phyloP scores from a whole-genome alignment of 2,888 invertebrate genomes.

The Gasteruption jaculator region DNA sequence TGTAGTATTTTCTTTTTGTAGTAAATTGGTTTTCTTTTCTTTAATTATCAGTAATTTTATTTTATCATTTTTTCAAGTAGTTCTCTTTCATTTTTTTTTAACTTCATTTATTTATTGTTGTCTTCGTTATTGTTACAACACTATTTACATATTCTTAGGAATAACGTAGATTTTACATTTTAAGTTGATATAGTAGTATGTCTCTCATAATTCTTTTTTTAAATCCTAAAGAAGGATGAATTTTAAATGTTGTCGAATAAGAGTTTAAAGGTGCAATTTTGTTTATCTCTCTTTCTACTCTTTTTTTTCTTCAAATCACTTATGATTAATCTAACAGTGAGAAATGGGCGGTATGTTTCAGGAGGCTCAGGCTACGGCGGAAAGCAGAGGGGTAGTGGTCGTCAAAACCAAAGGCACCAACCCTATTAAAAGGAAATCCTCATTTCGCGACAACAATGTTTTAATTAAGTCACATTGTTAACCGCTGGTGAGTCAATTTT shows the following conservation, averaged over 20 bases:
- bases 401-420: slow-evolving; percentile 79
- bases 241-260: too few species aligned
- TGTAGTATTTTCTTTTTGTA: slow-evolving; percentile 32
- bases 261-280: too few species aligned
- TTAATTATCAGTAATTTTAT: slow-evolving; percentile 13
- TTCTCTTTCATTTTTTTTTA: too few species aligned
- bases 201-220: too few species aligned
- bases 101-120: too few species aligned
- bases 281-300: slow-evolving; percentile 16
- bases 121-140: too few species aligned
- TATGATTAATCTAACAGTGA: slow-evolving; percentile 42
- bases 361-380: slow-evolving; percentile 70
- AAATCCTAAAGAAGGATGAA: too few species aligned
- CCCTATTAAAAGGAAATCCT: slow-evolving; percentile 65
- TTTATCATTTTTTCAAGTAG: slow-evolving; percentile 6
- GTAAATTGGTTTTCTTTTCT: slow-evolving; percentile 21
- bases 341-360: slow-evolving; percentile 49
- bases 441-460: slow-evolving; percentile 47
- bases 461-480: slow-evolving; percentile 47
- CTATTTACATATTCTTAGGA: too few species aligned
- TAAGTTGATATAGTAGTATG: too few species aligned
- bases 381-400: slow-evolving; percentile 72
- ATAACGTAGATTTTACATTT: too few species aligned
- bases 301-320: slow-evolving; percentile 14
- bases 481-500: slow-evolving; percentile 51